Conservation (phyloP, 2,888 invertebrate species). For the Callimorpha dominula region DNA sequence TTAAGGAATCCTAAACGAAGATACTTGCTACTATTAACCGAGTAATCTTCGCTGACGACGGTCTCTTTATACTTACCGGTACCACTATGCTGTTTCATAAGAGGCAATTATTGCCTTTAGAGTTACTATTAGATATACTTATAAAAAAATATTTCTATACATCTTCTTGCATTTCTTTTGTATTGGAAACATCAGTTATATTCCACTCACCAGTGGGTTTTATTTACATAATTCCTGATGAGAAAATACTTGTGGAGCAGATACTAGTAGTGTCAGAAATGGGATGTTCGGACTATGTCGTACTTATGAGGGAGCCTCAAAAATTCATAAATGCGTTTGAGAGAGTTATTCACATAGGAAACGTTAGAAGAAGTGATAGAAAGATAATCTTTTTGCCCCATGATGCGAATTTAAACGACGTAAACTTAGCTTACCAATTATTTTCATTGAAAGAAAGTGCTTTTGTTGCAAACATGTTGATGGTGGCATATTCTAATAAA, state of each 20-base stretch:
- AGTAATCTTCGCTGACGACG: background rate
- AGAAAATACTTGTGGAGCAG: slow-evolving; percentile 54
- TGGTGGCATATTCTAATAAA: slow-evolving; percentile 53
- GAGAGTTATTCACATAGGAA: slow-evolving; percentile 68
- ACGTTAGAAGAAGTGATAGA: slow-evolving; percentile 76
- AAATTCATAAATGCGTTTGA: slow-evolving; percentile 76
- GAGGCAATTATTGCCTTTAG: slow-evolving; percentile 55
- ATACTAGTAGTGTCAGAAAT: slow-evolving; percentile 72
- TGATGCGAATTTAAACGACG: slow-evolving; percentile 25
- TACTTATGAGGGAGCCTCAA: slow-evolving; percentile 69
- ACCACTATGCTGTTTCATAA: slow-evolving; percentile 32
- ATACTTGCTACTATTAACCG: background rate
- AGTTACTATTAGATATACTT: slow-evolving; percentile 69
- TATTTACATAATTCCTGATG: slow-evolving; percentile 58
- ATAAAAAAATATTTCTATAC: slow-evolving; percentile 64
- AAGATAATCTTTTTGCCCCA: slow-evolving; percentile 77
- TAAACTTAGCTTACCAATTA: slow-evolving; percentile 53
- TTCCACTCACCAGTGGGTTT: slow-evolving; percentile 54
- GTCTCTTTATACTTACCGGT: background rate
- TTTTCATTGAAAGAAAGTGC: slow-evolving; percentile 66
- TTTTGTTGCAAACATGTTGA: slow-evolving; percentile 72
- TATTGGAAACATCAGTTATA: slow-evolving; percentile 63
- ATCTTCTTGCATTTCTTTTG: slow-evolving; percentile 71
- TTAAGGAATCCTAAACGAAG: slow-evolving; percentile 6
- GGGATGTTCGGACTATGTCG: slow-evolving; percentile 82